Evolutionary conservation across 2,888 invertebrate species (phyloP), one percentile per base, ranked within the genome.

Genomic region (Drosophila greeni): DNA sequence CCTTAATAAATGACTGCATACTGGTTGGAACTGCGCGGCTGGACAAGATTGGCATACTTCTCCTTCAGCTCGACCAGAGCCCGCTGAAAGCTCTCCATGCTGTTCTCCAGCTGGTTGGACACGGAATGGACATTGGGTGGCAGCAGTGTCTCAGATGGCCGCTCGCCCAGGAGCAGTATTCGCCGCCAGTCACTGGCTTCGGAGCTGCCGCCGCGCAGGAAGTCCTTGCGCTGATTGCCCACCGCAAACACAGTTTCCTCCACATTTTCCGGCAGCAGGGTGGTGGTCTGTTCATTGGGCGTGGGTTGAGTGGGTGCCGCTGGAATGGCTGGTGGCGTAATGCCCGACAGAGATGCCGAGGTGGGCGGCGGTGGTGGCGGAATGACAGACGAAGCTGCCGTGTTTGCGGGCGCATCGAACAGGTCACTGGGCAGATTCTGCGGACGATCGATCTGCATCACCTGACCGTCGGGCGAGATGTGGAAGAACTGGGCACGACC

Each of bases 181-280:
- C 84, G 78, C 3, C 85, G 73, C 84, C 83, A 85, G 36, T 85
- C 82, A 31, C 69, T 68, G 31, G 59, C 69, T n/a, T 82, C 85
- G 14, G 72, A 53, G 1, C 43, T 70, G 24, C 56, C 74, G 16
- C 80, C 74, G 16, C 80, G 74, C 34, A 66, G n/a, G 1, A 65
- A 52, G 11, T 76, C 73, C 29, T 65, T 74, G 6, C 73, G 62
- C 14, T 40, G 59, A 16, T 53, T 60, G 3, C 67, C 24, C 2
- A 62, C 58, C 0, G 75, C 70, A 16, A 74, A 76, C 48, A 76
- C 51, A 5, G 67, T 29, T 16, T 75, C 82, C 12, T 79, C 74
- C 16, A 71, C 8, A 3, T 40, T 66, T 2, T 81, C 82, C 1
- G 56, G 37, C 6, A 53, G 31, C 5, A 43, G 9, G 8, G 64